Evolutionary conservation across 2,113 vertebrate genomes (phyloP).

Genomic region (Phylloscopus trochiloides): DNA sequence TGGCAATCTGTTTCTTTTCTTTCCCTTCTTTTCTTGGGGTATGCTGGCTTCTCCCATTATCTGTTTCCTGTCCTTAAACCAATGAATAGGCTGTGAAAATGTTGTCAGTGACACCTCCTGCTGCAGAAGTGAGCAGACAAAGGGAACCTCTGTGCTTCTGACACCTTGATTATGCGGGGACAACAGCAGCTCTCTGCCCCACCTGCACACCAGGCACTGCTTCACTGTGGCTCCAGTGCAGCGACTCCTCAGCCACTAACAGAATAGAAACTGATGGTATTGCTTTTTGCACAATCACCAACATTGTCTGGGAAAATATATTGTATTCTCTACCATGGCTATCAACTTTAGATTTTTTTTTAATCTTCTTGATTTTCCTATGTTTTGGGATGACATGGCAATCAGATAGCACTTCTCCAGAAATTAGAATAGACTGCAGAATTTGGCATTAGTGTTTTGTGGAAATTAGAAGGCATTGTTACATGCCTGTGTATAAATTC

Average conservation of each 20-base stretch:
- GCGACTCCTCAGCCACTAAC: background rate
- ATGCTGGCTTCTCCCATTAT: background rate
- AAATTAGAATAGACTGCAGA: background rate
- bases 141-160: background rate
- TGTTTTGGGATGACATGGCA: background rate
- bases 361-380: background rate
- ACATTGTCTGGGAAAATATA: background rate
- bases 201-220: background rate
- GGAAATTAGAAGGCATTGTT: slow-evolving; percentile 30
- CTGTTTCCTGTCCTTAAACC: background rate
- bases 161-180: background rate
- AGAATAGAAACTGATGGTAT: background rate
- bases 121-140: background rate
- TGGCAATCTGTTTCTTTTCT: background rate
- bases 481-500: background rate
- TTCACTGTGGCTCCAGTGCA: background rate
- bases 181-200: background rate
- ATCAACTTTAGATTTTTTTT: background rate
- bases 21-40: background rate
- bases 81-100: background rate
- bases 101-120: background rate
- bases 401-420: background rate
- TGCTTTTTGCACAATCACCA: background rate
- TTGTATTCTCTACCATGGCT: background rate
- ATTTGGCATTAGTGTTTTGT: background rate